Base-by-base conservation (phyloP, 1,140 invertebrate species). In the Sinonovacula constricta region DNA sequence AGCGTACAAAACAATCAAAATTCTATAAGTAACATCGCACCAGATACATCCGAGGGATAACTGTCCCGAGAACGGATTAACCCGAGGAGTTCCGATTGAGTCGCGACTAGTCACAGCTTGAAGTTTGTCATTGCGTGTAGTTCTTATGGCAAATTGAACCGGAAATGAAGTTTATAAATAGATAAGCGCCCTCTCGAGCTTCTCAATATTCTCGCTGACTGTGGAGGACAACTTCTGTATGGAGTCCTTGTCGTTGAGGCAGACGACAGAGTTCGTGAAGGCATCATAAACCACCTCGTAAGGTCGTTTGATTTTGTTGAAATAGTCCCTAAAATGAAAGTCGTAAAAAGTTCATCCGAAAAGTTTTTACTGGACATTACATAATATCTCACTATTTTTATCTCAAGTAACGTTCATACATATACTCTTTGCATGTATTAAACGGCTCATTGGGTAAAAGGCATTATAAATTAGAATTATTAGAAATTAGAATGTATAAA, bases 241-340 rank as follows among this genome's bases (percentile, higher is more conserved):
- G 39, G 59, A 57, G 34, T 71, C 75, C 51, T 97, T 95, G 0
- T 96, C 96, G 88, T 97, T 98, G 3, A 99, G 92, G 36, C 98
- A 94, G 89, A 97, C 96, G 31, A 99, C 94, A 57, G 94, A 95
- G 88, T 98, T 96, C 0, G 97, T 99, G 88, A 98, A 98, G 0
- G 98, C 93, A 88, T 99, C 98, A 91, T 99, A 99, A 54, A 96
- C 93, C 0, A 99, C 96, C 57, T 96, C 95, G 89, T 99, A 99
- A 45, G 95, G 94, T 74, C 96, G 94, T 1, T 96, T 95, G 84
- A 99, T 98, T 0, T 94, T 95, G 70, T 95, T 93, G 0, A 97
- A 94, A 91, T 95, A 99, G 94, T 96, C 95, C 85, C 98, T 99
- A 87, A 22, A 93, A 93, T 81, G 69, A 62, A 45, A n/a, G n/a